Base-by-base conservation (phyloP, 2,888 invertebrate genomes). In the Cataglyphis livida region DNA sequence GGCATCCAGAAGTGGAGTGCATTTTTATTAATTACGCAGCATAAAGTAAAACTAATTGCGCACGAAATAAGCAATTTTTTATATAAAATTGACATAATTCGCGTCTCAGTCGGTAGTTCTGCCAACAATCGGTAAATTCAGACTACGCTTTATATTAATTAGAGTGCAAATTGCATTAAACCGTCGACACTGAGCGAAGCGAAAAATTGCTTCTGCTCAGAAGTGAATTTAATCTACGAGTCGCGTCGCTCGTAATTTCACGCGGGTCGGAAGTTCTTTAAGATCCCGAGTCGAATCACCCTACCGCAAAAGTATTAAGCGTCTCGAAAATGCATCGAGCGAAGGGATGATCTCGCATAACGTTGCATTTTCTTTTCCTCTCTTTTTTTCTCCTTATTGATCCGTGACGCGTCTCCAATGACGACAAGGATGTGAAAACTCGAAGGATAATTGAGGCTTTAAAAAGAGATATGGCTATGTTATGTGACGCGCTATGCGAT, bases 381-480 rank as follows among this genome's bases (percentile, higher is more conserved):
- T 6, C 12, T 12, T 65, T 18, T n/a, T 28, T 54, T 48, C 44
- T 10, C 18, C 18, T 38, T 21, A 38, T 68, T 7, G 9, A 32
- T 32, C 54, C 28, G 51, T 51, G n/a, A 10, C 28, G 78, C 41
- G 41, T 32, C 41, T 57, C 57, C 57, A 70, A 75, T 38, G 35
- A 78, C 74, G 79, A 21, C 70, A 64, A 59, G 76, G n/a, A 78
- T 48, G 66, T 32, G 78, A 74, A 59, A 82, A 82, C 82, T 85
- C 76, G 81, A 83, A 81, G 85, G 84, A 89, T 90, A 91, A 91
- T 91, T 91, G 90, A 91, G 88, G 87, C 86, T 86, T 91, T 86
- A 85, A 88, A 88, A 90, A 84, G 76, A 68, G 66, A 28, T 32
- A 73, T n/a, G 44, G 54, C 59, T 70, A 41, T 68, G 79, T 85